A percentile compares a stretch with the other conserved stretches of the same genome.
Conservation (phyloP, 1,140 invertebrate species). For the Hycleus phaleratus region DNA sequence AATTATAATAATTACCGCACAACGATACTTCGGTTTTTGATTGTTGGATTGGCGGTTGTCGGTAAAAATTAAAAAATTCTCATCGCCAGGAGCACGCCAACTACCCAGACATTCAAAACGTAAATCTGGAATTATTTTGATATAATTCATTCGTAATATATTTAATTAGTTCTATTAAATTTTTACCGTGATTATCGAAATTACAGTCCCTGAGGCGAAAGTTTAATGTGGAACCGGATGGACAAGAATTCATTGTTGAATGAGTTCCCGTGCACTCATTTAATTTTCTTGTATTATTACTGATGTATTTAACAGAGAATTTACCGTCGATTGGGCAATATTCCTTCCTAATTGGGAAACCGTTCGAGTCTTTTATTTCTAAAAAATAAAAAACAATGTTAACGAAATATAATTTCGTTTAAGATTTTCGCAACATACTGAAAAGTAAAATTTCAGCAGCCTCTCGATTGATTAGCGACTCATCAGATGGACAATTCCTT, state of each 20-base stretch:
- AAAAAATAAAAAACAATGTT: constrained; percentile 8
- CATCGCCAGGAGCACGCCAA: constrained; percentile 52
- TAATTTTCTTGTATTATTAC: constrained; percentile 46
- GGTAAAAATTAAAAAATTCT: constrained; percentile 55
- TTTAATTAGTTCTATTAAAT: background rate
- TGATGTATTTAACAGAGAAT: constrained; percentile 54
- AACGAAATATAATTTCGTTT: background rate
- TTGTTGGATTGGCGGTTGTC: constrained; percentile 44
- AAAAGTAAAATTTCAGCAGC: constrained; percentile 47
- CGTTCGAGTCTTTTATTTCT: constrained; percentile 49
- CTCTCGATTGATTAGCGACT: constrained; percentile 41
- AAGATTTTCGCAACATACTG: constrained; percentile 39
- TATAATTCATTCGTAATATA: background rate
- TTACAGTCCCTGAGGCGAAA: constrained; percentile 27
- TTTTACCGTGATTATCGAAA: constrained; percentile 20
- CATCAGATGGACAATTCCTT: constrained; percentile 49
- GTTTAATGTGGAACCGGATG: constrained; percentile 53
- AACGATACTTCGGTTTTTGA: constrained; percentile 54
- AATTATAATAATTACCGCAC: constrained; percentile 51
- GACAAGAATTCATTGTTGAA: constrained; percentile 57
- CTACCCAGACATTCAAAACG: constrained; percentile 61
- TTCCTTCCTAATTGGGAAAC: constrained; percentile 46
- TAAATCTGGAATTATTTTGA: constrained; percentile 43
- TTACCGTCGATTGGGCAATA: constrained; percentile 61
- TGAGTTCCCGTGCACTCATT: constrained; percentile 48